Evolutionary conservation across 1,140 invertebrate genomes (phyloP).

Genomic region (Bombus huntii): DNA sequence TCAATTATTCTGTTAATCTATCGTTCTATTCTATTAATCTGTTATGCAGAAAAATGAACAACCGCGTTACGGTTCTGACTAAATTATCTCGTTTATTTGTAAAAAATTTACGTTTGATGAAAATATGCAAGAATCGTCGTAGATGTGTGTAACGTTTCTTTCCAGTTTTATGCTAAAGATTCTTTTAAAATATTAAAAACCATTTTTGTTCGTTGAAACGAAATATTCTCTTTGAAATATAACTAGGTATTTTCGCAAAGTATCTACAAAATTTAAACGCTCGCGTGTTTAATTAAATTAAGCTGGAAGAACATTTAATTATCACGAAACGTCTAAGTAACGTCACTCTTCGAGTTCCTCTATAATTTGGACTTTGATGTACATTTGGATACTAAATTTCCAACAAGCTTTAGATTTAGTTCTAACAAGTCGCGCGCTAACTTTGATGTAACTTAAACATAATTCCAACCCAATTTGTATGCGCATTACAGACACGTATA

Average conservation of each 20-base stretch:
- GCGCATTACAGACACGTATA: not conserved
- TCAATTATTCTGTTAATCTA: too few relatives aligned
- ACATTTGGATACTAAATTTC: not conserved
- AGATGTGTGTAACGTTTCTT: too few relatives aligned
- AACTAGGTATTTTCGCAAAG: not conserved
- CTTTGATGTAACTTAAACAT: conserved; percentile 6
- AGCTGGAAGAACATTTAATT: not conserved
- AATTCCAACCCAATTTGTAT: not conserved
- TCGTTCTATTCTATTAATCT: too few relatives aligned
- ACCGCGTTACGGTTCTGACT: too few relatives aligned
- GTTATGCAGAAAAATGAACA: too few relatives aligned
- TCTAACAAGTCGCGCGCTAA: not conserved
- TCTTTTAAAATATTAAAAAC: too few relatives aligned
- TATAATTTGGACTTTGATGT: not conserved
- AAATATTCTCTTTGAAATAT: not conserved
- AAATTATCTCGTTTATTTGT: too few relatives aligned
- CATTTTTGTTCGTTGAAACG: too few relatives aligned
- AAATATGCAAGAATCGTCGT: too few relatives aligned
- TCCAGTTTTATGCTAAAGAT: too few relatives aligned
- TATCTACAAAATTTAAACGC: not conserved
- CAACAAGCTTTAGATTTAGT: not conserved
- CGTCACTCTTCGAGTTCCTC: not conserved
- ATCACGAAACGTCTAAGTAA: not conserved
- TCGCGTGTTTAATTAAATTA: not conserved
- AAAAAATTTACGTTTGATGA: too few relatives aligned